Evolutionary conservation across 2,888 invertebrate species (phyloP).

Genomic region (Desoria tigrina): DNA sequence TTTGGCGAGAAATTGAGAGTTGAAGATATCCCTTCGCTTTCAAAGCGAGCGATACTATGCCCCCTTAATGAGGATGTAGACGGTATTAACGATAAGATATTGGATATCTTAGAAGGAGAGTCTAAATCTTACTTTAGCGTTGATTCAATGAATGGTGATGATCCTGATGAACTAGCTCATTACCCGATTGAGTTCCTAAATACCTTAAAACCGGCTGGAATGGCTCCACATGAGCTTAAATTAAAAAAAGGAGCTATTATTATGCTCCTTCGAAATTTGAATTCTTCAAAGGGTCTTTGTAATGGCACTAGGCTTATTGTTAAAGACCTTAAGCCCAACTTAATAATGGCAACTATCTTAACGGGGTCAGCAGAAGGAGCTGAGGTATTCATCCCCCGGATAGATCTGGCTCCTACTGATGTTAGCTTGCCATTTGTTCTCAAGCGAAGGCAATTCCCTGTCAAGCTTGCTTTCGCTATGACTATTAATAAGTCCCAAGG

Average conservation of each 20-base stretch:
- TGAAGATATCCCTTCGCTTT: no score
- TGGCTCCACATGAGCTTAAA: slow-evolving; percentile 43
- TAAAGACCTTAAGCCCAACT: slow-evolving; percentile 19
- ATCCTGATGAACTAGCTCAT: slow-evolving; percentile 4
- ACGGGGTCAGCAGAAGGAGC: slow-evolving; percentile 25
- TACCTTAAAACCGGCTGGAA: slow-evolving; percentile 39
- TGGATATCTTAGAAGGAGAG: slow-evolving; percentile 8
- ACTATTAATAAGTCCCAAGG: slow-evolving; percentile 41
- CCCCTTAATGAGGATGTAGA: slow-evolving; percentile 21
- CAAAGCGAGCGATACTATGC: slow-evolving; percentile 24
- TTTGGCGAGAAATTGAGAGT: slow-evolving; percentile 1
- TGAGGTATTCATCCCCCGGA: slow-evolving; percentile 37
- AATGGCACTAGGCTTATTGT: slow-evolving; percentile 49
- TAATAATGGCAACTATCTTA: slow-evolving; percentile 34
- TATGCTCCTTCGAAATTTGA: slow-evolving; percentile 48
- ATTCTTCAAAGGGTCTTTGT: slow-evolving; percentile 40
- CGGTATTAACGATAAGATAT: slow-evolving; percentile 16
- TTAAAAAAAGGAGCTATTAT: slow-evolving; percentile 45
- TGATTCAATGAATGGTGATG: slow-evolving; percentile 14
- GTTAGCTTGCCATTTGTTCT: slow-evolving; percentile 28
- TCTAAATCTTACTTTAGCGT: slow-evolving; percentile 13
- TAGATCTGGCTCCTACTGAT: slow-evolving; percentile 31
- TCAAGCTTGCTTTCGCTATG: slow-evolving; percentile 33
- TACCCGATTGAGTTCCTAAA: slow-evolving; percentile 41
- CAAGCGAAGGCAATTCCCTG: slow-evolving; percentile 44